Conservation (phyloP, 2,888 invertebrate genomes). For the Loripinus fragilis region DNA sequence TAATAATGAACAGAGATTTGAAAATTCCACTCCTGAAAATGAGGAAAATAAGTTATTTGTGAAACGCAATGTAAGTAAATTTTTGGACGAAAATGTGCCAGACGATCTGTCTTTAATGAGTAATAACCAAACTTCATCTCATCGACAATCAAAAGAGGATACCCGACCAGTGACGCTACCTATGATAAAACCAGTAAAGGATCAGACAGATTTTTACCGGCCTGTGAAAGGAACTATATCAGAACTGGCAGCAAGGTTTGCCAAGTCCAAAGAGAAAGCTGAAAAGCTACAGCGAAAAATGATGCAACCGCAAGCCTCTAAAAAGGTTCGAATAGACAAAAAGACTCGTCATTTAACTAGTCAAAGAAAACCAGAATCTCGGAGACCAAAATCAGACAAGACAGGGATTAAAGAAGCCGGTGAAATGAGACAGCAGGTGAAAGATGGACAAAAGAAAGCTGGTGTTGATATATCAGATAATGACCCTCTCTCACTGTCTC, state of each 20-base stretch:
- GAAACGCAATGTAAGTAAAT: slow-evolving; percentile 47
- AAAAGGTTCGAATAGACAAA: neutral
- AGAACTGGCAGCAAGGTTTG: slow-evolving; percentile 9
- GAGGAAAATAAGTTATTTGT: slow-evolving; percentile 38
- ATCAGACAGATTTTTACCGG: neutral
- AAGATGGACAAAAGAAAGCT: neutral
- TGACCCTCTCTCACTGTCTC: neutral
- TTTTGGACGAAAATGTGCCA: slow-evolving; percentile 47
- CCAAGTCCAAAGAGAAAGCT: neutral
- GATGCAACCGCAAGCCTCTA: neutral
- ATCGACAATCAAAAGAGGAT: neutral
- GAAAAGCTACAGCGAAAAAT: neutral
- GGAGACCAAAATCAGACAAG: neutral
- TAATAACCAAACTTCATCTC: slow-evolving; percentile 12
- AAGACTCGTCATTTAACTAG: neutral
- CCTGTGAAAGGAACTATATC: slow-evolving; percentile 2
- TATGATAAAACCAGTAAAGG: slow-evolving; percentile 52
- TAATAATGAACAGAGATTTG: neutral
- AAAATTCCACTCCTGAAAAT: neutral
- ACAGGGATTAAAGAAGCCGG: neutral
- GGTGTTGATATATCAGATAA: neutral
- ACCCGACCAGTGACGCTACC: slow-evolving; percentile 53
- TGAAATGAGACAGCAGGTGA: neutral
- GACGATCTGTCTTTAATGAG: slow-evolving; percentile 44
- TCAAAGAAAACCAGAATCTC: neutral